Evolutionary conservation across 2,888 invertebrate genomes (phyloP).

Genomic region (Platypus cylindrus): DNA sequence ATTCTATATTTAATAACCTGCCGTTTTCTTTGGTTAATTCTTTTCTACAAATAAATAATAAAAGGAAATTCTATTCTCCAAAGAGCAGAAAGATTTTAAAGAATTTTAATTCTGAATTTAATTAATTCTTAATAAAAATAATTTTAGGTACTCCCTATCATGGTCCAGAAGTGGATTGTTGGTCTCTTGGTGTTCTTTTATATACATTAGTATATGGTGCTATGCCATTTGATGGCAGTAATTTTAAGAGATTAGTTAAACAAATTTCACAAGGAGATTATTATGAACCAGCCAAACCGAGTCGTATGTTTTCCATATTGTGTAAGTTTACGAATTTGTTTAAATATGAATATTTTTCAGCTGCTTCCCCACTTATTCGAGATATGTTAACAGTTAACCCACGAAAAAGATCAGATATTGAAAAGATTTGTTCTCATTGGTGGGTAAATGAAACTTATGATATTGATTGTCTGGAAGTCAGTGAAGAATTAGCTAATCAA

Average conservation of each 20-base stretch:
- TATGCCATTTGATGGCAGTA: slow-evolving; percentile 98
- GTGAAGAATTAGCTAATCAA: slow-evolving; percentile 79
- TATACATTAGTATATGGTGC: slow-evolving; percentile 98
- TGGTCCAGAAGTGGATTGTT: slow-evolving; percentile 91
- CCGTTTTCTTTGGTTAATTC: too few species aligned
- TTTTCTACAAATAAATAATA: too few species aligned
- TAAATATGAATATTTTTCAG: slow-evolving; percentile 38
- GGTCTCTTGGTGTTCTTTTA: slow-evolving; percentile 92
- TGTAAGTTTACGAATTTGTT: background rate
- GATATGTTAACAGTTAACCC: slow-evolving; percentile 92
- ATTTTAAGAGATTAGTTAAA: slow-evolving; percentile 91
- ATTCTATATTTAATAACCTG: background rate
- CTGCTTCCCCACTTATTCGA: slow-evolving; percentile 85
- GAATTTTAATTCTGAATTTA: background rate
- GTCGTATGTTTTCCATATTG: slow-evolving; percentile 67
- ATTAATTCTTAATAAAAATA: background rate
- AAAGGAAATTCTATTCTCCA: too few species aligned
- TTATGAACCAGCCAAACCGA: slow-evolving; percentile 89
- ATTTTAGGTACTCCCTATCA: slow-evolving; percentile 65
- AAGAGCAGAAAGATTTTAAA: background rate
- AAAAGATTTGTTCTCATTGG: slow-evolving; percentile 90
- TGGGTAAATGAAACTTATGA: slow-evolving; percentile 88
- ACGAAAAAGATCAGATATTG: slow-evolving; percentile 76
- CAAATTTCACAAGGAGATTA: slow-evolving; percentile 97
- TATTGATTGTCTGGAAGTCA: slow-evolving; percentile 69